A percentile compares a stretch with the other conserved stretches of the same genome.
Conservation (phyloP, 2,888 invertebrate species). For the Lasioglossum figueresi region DNA sequence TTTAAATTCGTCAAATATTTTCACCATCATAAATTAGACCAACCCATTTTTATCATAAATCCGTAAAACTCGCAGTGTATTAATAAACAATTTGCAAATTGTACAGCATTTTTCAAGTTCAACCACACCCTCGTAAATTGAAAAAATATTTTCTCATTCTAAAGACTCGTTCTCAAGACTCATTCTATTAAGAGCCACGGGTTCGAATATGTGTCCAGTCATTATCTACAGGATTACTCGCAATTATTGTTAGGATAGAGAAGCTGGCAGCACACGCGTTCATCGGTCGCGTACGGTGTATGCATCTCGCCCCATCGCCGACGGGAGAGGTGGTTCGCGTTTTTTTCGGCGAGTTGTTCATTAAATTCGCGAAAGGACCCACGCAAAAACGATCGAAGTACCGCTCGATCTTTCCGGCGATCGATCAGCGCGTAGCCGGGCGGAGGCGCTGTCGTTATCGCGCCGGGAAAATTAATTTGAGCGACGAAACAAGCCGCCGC, state of each 20-base stretch:
- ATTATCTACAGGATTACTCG: not conserved
- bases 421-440: conserved; percentile 58
- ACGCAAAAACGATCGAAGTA: conserved; percentile 46
- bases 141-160: not conserved
- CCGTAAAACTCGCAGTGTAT: too few relatives aligned
- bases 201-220: not conserved
- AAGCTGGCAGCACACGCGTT: not conserved
- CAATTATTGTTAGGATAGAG: not conserved
- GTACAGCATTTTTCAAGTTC: not conserved
- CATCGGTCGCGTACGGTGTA: not conserved
- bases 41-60: too few relatives aligned
- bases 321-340: not conserved
- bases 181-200: not conserved
- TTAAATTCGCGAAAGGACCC: conserved; percentile 50
- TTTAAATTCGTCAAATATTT: too few relatives aligned
- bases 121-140: not conserved
- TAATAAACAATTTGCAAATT: not conserved
- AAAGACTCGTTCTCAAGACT: not conserved
- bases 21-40: too few relatives aligned
- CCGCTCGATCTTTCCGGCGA: conserved; percentile 46
- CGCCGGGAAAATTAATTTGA: conserved; percentile 68
- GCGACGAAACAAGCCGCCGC: conserved; percentile 63
- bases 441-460: conserved; percentile 65
- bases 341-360: conserved; percentile 16
- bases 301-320: not conserved